phyloP scores from a whole-genome alignment of 2,113 vertebrate genomes.

The Romanogobio albipinnatus region DNA sequence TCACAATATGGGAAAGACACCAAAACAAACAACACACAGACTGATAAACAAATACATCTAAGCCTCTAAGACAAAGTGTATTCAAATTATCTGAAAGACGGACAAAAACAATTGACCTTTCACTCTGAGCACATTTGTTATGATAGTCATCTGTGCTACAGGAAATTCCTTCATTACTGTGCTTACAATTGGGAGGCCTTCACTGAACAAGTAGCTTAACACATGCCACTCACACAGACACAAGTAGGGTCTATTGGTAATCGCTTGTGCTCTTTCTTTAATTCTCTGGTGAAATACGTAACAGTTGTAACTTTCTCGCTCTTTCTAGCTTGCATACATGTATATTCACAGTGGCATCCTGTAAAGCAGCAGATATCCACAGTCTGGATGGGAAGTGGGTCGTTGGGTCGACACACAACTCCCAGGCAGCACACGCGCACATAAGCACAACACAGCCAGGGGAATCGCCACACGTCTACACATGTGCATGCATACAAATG shows the following conservation, averaged over 20 bases:
- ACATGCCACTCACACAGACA: constrained; percentile 18
- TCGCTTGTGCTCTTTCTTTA: neutral
- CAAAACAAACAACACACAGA: neutral
- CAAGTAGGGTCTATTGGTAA: constrained; percentile 5
- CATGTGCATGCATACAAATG: neutral
- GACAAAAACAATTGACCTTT: constrained; percentile 14
- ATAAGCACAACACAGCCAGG: no score
- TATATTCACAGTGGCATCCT: constrained; percentile 16
- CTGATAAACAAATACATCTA: neutral
- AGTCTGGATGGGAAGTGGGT: constrained; percentile 62
- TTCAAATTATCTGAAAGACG: neutral
- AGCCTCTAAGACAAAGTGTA: neutral
- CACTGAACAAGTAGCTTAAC: constrained; percentile 24
- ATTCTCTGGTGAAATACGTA: neutral
- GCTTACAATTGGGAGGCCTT: constrained; percentile 39
- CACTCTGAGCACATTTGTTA: constrained; percentile 31
- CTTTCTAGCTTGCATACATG: neutral
- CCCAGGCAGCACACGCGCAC: neutral
- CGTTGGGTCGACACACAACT: constrained; percentile 54
- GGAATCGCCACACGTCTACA: neutral
- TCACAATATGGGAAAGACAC: neutral
- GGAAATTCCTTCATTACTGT: constrained; percentile 54
- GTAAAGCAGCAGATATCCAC: constrained; percentile 63
- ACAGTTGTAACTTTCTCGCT: neutral
- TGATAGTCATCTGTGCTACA: constrained; percentile 41